Percentiles rank a stretch among this genome's conserved stretches.
Evolutionary conservation across 2,888 invertebrate genomes (phyloP).

Genomic region (Drosophila neotestacea): DNA sequence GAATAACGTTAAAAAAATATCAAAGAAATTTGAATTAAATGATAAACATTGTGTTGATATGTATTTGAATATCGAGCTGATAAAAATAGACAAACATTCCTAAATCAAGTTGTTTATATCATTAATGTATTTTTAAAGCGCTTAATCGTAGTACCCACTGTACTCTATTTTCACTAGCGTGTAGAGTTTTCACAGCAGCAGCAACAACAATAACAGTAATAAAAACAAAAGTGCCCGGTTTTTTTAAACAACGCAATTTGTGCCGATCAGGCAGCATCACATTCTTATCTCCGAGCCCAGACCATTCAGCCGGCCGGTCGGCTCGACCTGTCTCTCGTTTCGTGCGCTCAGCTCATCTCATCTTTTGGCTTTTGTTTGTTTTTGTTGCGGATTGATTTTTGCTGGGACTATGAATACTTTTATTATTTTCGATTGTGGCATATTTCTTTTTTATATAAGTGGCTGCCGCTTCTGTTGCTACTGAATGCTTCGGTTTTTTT

Average conservation of each 20-base stretch:
- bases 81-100: no score
- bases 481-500: slow-evolving; percentile 19
- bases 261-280: slow-evolving; percentile 53
- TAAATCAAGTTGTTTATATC: no score
- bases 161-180: slow-evolving; percentile 23
- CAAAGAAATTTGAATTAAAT: no score
- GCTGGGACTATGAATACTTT: slow-evolving; percentile 51
- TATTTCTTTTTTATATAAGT: slow-evolving; percentile 32
- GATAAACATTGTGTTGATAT: no score
- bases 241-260: slow-evolving; percentile 57
- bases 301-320: slow-evolving; percentile 12
- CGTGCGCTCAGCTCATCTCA: slow-evolving; percentile 25
- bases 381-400: slow-evolving; percentile 53
- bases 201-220: slow-evolving; percentile 21
- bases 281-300: slow-evolving; percentile 22
- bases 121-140: no score
- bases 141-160: slow-evolving; percentile 6
- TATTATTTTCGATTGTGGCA: slow-evolving; percentile 47
- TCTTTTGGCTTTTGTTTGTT: slow-evolving; percentile 47
- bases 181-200: slow-evolving; percentile 12
- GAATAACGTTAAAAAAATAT: no score
- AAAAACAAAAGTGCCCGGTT: slow-evolving; percentile 18
- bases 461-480: slow-evolving; percentile 13
- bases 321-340: slow-evolving; percentile 41
- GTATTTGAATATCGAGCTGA: no score